Evolutionary conservation across 1,140 invertebrate species (phyloP).

Genomic region (Epicauta chinensis): DNA sequence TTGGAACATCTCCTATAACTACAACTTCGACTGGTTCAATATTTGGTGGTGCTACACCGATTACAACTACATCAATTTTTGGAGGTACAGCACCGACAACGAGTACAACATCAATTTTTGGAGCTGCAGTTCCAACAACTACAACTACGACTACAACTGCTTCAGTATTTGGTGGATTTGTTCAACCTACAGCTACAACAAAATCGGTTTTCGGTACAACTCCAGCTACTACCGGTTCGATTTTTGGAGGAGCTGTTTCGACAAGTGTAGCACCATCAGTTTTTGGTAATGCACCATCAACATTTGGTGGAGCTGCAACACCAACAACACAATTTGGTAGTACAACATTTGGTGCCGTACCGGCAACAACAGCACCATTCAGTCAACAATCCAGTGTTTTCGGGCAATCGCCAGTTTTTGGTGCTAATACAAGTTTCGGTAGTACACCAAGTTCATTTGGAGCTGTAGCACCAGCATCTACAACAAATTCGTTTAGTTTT

Average conservation of each 20-base stretch:
- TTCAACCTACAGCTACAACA: conserved; percentile 5
- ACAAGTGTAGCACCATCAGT: conserved; percentile 4
- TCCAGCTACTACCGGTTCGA: conserved; percentile 13
- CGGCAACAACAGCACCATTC: background rate
- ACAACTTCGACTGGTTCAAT: conserved; percentile 9
- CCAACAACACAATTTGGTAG: conserved; percentile 8
- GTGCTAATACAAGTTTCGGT: conserved; percentile 2
- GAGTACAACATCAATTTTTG: conserved; percentile 19
- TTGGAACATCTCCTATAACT: conserved; percentile 1
- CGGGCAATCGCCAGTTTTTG: conserved; percentile 8
- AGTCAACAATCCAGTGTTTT: conserved; percentile 3
- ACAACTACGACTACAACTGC: background rate
- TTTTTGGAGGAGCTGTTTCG: conserved; percentile 24
- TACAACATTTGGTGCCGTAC: conserved; percentile 1
- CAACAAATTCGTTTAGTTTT: conserved; percentile 8
- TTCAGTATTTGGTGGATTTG: conserved; percentile 12
- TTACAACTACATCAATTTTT: conserved; percentile 1
- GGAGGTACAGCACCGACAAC: background rate
- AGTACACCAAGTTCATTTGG: conserved; percentile 3
- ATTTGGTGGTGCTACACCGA: background rate
- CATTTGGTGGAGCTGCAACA: conserved; percentile 10
- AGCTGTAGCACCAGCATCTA: conserved; percentile 10
- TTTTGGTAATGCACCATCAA: conserved; percentile 10
- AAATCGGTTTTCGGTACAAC: conserved; percentile 6
- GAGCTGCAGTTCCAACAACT: conserved; percentile 9